Base-by-base conservation (phyloP, 2,888 invertebrate species). In the Drosophila fungiperda region DNA sequence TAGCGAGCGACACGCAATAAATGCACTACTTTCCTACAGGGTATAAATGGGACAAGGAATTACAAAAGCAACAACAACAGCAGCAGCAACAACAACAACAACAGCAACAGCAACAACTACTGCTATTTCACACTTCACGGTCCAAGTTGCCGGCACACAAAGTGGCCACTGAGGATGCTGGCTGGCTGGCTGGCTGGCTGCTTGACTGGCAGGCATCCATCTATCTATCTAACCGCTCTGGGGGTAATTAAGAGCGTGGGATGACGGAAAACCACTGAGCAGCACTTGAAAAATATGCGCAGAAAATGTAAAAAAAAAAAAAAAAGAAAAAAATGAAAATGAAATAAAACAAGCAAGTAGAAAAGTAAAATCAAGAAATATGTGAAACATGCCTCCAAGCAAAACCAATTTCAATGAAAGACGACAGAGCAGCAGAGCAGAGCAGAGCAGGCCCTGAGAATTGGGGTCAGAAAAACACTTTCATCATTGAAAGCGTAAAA, bases 241-340 rank as follows among this genome's bases (percentile, higher is more conserved):
- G 36, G 68, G 79, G 89, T 90, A 89, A 89, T 89, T 91, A 89
- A 89, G 89, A 89, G 89, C 89, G 89, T 89, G 89, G 87, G 89
- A 87, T 73, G 89, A 69, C 55, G 74, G 73, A 67, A 85, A 78
- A 82, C 64, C 81, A 71, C 67, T 64, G 79, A 79, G 49, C 64
- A 57, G 67, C 82, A 70, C 73, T 72, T 70, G 68, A 59, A 81
- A 89, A 82, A 77, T 87, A 75, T 79, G 76, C 78, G 49, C 80
- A 64, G 74, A 80, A 77, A 72, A 75, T 75, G 68, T 67, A 76
- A 71, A 82, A 85, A 78, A 68, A 70, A 54, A 63, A 75, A 38
- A 45, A 50, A 68, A 76, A 68, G 48, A 62, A 36, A 54, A 66
- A 62, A 63, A 64, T 29, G 29, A 29, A 29, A 29, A 29, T 29